These are phyloP conservation scores for Drosophila takahashii DNA, from an alignment of 1,140 invertebrate species.

Conservation along the genomic window DNA sequence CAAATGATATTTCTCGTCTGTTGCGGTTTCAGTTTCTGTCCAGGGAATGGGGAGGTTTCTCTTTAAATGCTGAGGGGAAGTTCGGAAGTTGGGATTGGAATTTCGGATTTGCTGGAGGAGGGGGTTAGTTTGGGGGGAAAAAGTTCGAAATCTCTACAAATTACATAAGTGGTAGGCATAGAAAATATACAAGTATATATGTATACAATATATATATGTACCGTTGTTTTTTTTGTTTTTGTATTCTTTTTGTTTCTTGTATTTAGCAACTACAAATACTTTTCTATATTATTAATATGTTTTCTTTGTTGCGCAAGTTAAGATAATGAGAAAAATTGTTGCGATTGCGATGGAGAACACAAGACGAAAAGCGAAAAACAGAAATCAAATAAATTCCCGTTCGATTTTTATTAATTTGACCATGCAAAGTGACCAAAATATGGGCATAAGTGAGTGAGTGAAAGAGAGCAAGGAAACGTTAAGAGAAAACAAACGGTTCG, in stretches of 20 bases:
- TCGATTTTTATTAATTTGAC: conserved; percentile 16
- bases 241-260: conserved; percentile 59
- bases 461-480: conserved; percentile 24
- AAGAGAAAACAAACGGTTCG: conserved; percentile 34
- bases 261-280: conserved; percentile 82
- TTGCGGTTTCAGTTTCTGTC: conserved; percentile 1
- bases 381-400: conserved; percentile 29
- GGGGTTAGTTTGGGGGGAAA: conserved; percentile 33
- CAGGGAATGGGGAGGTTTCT: conserved; percentile 13
- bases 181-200: conserved; percentile 82
- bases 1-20: conserved; percentile 53
- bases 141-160: conserved; percentile 79
- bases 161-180: conserved; percentile 83
- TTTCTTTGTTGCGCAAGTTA: conserved; percentile 44
- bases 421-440: conserved; percentile 5
- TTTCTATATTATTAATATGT: conserved; percentile 66
- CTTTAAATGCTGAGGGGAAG: conserved; percentile 61
- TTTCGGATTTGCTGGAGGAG: background rate
- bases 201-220: conserved; percentile 75
- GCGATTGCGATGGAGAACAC: conserved; percentile 26
- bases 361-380: conserved; percentile 13
- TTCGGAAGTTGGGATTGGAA: background rate
- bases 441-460: background rate
- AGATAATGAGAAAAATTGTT: conserved; percentile 44
- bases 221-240: conserved; percentile 55